These are phyloP conservation scores for Ranitomeya variabilis DNA, from an alignment of 2,113 vertebrate species.

Conservation along the genomic window DNA sequence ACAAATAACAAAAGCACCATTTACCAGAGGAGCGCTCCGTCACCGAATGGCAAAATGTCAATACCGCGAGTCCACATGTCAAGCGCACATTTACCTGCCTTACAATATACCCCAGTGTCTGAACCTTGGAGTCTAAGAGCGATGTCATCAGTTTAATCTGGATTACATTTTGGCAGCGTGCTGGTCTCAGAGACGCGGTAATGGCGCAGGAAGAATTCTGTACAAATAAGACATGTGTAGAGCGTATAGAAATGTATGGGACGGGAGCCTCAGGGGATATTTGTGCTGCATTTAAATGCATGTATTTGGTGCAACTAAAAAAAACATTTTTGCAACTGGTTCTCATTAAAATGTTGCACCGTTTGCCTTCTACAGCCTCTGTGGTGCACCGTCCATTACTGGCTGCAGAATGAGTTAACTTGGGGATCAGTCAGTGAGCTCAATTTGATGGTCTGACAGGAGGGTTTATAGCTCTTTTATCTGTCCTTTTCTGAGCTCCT, in stretches of 20 bases:
- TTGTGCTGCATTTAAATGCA: no score
- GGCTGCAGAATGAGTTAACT: no score
- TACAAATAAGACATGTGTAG: not conserved
- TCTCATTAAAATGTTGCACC: no score
- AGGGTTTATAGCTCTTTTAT: no score
- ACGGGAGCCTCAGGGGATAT: no score
- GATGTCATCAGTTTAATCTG: not conserved
- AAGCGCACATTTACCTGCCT: slow-evolving; percentile 29
- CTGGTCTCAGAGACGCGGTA: not conserved
- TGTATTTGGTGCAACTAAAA: no score
- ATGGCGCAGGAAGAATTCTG: not conserved
- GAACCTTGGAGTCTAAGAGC: not conserved
- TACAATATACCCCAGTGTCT: not conserved
- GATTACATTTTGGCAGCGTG: not conserved
- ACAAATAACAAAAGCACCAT: not conserved
- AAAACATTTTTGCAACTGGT: no score
- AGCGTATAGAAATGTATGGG: not conserved
- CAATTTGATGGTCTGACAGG: no score
- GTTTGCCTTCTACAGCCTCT: no score
- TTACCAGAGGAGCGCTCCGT: not conserved
- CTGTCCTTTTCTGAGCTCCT: no score
- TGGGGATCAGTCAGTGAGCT: no score
- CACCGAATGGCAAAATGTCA: slow-evolving; percentile 36
- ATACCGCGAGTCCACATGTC: slow-evolving; percentile 20
- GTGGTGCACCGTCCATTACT: no score